Evolutionary conservation across 2,888 invertebrate genomes (phyloP).

Genomic region (Amiota communis): DNA sequence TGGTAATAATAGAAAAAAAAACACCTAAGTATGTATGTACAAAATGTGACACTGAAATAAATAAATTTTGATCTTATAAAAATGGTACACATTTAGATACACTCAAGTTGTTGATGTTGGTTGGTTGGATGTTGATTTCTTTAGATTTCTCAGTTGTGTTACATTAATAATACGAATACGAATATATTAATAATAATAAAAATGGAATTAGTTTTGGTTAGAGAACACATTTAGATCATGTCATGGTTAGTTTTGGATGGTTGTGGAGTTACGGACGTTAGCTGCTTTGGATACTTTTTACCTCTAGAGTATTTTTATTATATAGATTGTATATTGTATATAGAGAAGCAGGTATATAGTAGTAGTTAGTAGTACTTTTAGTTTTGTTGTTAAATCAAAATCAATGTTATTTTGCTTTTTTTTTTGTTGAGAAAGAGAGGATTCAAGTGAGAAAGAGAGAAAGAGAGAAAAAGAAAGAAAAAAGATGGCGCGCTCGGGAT

Average conservation of each 20-base stretch:
- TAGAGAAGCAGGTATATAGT: conserved; percentile 61
- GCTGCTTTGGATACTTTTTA: conserved; percentile 48
- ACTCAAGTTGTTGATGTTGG: too few species aligned
- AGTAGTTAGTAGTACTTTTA: conserved; percentile 27
- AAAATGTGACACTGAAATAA: too few species aligned
- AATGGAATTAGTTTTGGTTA: not conserved
- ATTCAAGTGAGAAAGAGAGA: conserved; percentile 36
- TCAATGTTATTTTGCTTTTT: conserved; percentile 31
- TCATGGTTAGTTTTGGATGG: conserved; percentile 22
- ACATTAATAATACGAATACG: too few species aligned
- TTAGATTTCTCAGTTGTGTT: too few species aligned
- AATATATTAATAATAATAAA: too few species aligned
- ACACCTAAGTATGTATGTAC: too few species aligned
- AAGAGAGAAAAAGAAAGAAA: conserved; percentile 35
- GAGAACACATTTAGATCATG: conserved; percentile 24
- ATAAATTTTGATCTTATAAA: too few species aligned
- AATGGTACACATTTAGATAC: too few species aligned
- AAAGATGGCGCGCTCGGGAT: conserved; percentile 25
- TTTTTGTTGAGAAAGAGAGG: conserved; percentile 31
- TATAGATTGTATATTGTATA: too few species aligned
- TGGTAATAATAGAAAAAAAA: too few species aligned
- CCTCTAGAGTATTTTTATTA: conserved; percentile 63
- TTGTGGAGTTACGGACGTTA: conserved; percentile 6
- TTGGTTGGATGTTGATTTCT: too few species aligned
- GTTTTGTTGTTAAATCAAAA: conserved; percentile 36